These are phyloP conservation scores for Amphiprion percula DNA, from an alignment of 2,113 vertebrate species.

Conservation along the genomic window DNA sequence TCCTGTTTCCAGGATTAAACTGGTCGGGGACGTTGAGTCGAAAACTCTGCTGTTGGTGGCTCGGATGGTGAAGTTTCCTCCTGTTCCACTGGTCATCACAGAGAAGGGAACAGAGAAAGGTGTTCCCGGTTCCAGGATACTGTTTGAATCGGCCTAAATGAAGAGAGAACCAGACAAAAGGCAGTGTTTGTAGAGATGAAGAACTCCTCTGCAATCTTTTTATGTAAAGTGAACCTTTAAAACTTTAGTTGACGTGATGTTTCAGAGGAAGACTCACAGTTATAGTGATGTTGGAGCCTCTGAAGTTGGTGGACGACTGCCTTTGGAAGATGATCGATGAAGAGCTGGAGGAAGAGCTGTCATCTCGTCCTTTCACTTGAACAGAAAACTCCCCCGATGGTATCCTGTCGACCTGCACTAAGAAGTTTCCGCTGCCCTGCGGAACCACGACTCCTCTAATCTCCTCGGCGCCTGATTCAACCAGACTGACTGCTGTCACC, in stretches of 20 bases:
- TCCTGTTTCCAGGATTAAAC: constrained; percentile 46
- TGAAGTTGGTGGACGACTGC: constrained; percentile 65
- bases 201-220: neutral
- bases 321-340: constrained; percentile 62
- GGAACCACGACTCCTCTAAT: constrained; percentile 43
- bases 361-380: constrained; percentile 51
- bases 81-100: constrained; percentile 29
- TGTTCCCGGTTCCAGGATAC: constrained; percentile 56
- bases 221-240: neutral
- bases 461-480: constrained; percentile 49
- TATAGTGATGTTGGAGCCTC: constrained; percentile 66
- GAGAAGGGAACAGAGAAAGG: constrained; percentile 64
- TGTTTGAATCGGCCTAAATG: constrained; percentile 56
- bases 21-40: constrained; percentile 34
- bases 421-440: constrained; percentile 38
- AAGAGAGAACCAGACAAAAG: neutral
- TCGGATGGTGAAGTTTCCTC: constrained; percentile 65
- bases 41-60: constrained; percentile 64
- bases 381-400: constrained; percentile 67
- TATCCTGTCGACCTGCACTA: constrained; percentile 52
- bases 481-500: constrained; percentile 66
- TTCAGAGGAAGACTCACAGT: constrained; percentile 50
- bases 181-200: neutral
- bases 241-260: neutral
- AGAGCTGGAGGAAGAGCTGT: neutral